Conservation (phyloP, 2,888 invertebrate species). For the Furcula furcula region DNA sequence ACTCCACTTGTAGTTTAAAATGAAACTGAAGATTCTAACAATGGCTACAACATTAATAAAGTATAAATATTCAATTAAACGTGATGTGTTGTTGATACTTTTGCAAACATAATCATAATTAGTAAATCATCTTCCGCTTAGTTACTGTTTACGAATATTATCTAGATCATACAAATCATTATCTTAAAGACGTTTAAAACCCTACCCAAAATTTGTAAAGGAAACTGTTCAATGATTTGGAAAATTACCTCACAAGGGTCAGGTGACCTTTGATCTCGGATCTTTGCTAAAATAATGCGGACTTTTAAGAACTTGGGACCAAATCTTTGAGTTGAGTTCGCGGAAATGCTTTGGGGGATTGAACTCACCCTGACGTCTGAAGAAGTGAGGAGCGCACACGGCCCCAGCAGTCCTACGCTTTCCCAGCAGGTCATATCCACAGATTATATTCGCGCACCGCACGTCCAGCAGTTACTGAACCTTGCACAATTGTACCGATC, state of each 20-base stretch:
- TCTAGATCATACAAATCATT: not conserved
- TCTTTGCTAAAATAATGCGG: slow-evolving; percentile 23
- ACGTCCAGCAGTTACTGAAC: slow-evolving; percentile 39
- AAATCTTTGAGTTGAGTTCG: slow-evolving; percentile 9
- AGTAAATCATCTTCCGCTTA: slow-evolving; percentile 6
- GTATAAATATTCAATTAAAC: not conserved
- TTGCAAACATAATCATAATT: slow-evolving; percentile 14
- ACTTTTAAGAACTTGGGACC: slow-evolving; percentile 1
- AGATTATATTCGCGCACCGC: slow-evolving; percentile 20
- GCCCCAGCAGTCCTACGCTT: slow-evolving; percentile 76
- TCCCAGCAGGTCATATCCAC: slow-evolving; percentile 80
- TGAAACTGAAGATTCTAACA: slow-evolving; percentile 10
- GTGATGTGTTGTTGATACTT: slow-evolving; percentile 1
- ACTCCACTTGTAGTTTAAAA: slow-evolving; percentile 9
- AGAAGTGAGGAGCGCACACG: slow-evolving; percentile 75
- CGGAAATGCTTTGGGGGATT: slow-evolving; percentile 22
- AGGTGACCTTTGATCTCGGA: slow-evolving; percentile 21
- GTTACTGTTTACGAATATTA: slow-evolving; percentile 5
- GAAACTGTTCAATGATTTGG: slow-evolving; percentile 21
- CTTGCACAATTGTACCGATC: slow-evolving; percentile 41
- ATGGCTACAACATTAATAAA: not conserved
- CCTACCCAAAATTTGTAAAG: slow-evolving; percentile 4
- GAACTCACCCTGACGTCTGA: slow-evolving; percentile 76
- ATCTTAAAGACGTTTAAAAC: not conserved
- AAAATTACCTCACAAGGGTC: slow-evolving; percentile 35